phyloP scores from a whole-genome alignment of 1,140 invertebrate genomes.

The Paramacrobiotus metropolitanus region DNA sequence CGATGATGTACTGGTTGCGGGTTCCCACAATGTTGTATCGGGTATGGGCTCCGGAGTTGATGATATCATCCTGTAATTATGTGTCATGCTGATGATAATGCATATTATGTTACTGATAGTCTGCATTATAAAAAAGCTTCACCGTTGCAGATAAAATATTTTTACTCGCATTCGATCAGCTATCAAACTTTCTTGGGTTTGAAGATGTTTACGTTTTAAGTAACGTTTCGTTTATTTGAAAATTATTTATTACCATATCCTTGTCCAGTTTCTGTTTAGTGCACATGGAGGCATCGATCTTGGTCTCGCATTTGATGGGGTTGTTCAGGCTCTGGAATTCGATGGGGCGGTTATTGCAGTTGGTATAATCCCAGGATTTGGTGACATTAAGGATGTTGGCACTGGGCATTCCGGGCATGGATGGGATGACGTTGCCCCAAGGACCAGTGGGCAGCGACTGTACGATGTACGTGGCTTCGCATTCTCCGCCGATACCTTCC shows the following conservation, averaged over 20 bases:
- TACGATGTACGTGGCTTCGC: slow-evolving; percentile 11
- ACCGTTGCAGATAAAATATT: no score
- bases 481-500: slow-evolving; percentile 13
- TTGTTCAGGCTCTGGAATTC: background rate
- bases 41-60: background rate
- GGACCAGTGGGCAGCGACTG: background rate
- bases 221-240: no score
- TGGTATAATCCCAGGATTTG: background rate
- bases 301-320: background rate
- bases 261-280: no score
- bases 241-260: no score
- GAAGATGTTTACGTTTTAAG: no score
- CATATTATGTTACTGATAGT: no score
- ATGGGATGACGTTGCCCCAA: no score
- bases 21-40: background rate
- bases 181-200: no score
- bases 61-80: background rate
- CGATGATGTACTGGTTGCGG: background rate
- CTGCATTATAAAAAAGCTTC: no score
- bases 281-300: no score
- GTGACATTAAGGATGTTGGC: background rate
- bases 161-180: no score
- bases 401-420: background rate
- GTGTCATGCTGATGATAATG: no score
- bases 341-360: background rate